These are phyloP conservation scores for Dicerorhinus sumatrensis DNA, from an alignment of 2,113 vertebrate genomes.

Conservation along the genomic window DNA sequence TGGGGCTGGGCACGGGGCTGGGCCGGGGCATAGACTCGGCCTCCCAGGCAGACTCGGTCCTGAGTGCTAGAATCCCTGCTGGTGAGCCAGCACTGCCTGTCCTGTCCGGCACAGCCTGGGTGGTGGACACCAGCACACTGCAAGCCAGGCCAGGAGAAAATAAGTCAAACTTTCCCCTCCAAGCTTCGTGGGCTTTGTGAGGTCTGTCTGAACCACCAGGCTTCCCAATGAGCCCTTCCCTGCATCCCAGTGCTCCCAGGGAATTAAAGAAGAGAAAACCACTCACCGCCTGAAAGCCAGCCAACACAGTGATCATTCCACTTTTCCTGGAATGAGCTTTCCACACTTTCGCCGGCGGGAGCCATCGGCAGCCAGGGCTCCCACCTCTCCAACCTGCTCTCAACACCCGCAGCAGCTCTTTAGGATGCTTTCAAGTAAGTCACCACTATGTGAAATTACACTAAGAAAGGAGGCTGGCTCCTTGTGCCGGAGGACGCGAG, in stretches of 20 bases:
- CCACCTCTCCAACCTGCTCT: constrained; percentile 67
- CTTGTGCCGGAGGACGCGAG: not conserved
- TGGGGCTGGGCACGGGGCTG: rapidly evolving
- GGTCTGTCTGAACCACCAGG: not conserved
- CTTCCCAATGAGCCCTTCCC: not conserved
- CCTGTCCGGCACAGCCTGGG: not conserved
- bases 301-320: not conserved
- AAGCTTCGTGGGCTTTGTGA: not conserved
- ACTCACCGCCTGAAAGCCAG: constrained; percentile 66
- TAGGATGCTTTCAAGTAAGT: constrained; percentile 60
- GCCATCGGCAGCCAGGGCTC: constrained; percentile 19
- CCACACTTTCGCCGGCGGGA: not conserved
- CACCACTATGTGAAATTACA: not conserved
- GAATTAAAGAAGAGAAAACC: constrained; percentile 21
- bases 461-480: not conserved
- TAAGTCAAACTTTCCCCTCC: not conserved
- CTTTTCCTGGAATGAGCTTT: constrained; percentile 70
- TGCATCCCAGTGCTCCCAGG: not conserved
- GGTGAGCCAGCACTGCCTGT: not conserved
- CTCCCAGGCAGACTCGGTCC: not conserved
- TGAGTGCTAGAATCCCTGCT: not conserved
- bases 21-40: not conserved
- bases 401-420: constrained; percentile 42
- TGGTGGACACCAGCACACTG: too few relatives aligned
- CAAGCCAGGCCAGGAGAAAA: not conserved